Evolutionary conservation across 2,113 vertebrate species (phyloP).

Genomic region (Naja naja): DNA sequence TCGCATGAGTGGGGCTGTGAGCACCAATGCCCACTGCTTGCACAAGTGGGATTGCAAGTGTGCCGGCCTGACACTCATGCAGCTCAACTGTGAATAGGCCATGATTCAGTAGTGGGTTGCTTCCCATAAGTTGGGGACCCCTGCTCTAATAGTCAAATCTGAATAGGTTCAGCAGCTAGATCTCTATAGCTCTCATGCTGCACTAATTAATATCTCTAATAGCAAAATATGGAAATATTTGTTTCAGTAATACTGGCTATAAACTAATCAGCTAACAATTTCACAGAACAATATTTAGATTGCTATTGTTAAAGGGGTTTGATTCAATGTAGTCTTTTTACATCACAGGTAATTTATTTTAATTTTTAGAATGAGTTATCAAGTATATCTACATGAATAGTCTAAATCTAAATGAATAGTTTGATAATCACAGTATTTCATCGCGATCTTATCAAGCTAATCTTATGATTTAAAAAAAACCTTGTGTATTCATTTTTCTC

Average conservation of each 20-base stretch:
- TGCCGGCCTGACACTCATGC: too few species aligned
- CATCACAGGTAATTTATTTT: neutral
- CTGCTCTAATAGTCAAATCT: neutral
- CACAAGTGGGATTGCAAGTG: too few species aligned
- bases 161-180: neutral
- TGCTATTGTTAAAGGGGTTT: neutral
- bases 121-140: neutral
- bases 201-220: neutral
- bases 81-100: neutral
- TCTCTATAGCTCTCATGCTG: neutral
- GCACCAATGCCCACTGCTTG: too few species aligned
- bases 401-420: neutral
- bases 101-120: neutral
- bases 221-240: neutral
- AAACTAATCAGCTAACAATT: neutral
- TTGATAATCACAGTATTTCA: neutral
- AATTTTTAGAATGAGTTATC: neutral
- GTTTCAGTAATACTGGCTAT: neutral
- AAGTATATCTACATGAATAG: neutral
- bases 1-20: too few species aligned
- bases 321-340: neutral
- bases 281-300: neutral
- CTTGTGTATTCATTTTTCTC: neutral
- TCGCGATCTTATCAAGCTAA: neutral
- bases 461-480: neutral